Conservation (phyloP, 2,797 vertebrate genomes). For the Bovichtus diacanthus region DNA sequence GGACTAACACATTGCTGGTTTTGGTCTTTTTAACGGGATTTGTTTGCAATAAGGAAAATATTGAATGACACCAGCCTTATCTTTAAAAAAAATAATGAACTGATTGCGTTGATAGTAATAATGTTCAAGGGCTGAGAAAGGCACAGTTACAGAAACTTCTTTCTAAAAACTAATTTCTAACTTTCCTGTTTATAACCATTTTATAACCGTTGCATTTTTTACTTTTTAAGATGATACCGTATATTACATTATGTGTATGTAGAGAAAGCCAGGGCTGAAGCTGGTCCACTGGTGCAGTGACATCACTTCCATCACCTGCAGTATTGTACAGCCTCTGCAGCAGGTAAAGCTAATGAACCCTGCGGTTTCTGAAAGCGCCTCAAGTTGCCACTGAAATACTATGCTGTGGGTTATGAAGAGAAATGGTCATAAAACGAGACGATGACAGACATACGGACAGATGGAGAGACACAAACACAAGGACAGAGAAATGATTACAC, state of each 20-base stretch:
- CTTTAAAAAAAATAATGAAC: not conserved
- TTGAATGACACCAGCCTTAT: not conserved
- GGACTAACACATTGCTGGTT: not conserved
- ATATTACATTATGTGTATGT: not conserved
- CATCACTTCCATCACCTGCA: not conserved
- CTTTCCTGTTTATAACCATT: not conserved
- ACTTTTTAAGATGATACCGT: too few species aligned
- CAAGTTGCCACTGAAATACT: slow-evolving; percentile 12
- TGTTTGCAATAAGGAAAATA: too few species aligned
- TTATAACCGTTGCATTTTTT: not conserved
- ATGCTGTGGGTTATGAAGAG: not conserved
- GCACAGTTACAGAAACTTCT: too few species aligned
- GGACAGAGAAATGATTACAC: slow-evolving; percentile 28
- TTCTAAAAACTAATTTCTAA: not conserved
- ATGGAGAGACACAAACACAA: slow-evolving; percentile 44
- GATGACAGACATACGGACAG: slow-evolving; percentile 20
- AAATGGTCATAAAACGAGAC: not conserved
- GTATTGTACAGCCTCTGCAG: too few species aligned
- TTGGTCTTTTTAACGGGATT: too few species aligned
- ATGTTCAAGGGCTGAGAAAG: too few species aligned
- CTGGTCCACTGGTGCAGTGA: slow-evolving; percentile 7
- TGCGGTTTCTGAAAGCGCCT: not conserved
- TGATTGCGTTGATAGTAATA: too few species aligned
- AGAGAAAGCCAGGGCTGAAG: not conserved
- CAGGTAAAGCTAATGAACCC: not conserved